Evolutionary conservation across 2,797 vertebrate genomes (phyloP).

Genomic region (Poecilia gillii): DNA sequence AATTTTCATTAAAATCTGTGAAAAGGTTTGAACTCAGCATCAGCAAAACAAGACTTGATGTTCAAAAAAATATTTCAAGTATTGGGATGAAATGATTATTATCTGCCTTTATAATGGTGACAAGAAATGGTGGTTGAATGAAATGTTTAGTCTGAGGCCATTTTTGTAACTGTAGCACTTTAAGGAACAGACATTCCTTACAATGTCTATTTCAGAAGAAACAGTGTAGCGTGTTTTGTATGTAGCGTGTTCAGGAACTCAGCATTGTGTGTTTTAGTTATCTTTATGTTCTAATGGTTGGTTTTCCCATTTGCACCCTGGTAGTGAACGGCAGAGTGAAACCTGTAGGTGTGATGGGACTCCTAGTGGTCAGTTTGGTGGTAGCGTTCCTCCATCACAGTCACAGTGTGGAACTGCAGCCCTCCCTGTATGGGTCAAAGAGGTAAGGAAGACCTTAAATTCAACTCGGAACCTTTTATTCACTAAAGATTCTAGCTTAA

Average conservation of each 20-base stretch:
- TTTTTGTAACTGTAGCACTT: background rate
- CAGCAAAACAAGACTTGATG: background rate
- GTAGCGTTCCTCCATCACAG: constrained; percentile 80
- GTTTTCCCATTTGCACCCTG: constrained; percentile 16
- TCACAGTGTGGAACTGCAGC: constrained; percentile 76
- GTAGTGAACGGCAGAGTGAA: constrained; percentile 4
- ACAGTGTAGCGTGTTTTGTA: background rate
- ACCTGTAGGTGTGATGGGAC: constrained; percentile 80
- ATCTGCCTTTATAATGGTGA: background rate
- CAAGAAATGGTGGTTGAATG: background rate
- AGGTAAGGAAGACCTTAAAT: constrained; percentile 78
- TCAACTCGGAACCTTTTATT: background rate
- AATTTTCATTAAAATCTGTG: background rate
- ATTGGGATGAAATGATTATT: background rate
- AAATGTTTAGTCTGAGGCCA: background rate
- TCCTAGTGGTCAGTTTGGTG: constrained; percentile 73
- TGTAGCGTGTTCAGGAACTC: background rate
- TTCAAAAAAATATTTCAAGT: background rate
- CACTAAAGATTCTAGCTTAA: background rate
- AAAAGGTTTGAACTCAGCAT: background rate
- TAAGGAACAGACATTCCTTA: background rate
- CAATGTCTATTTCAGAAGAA: background rate
- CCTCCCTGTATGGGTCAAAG: constrained; percentile 80
- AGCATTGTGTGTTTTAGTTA: background rate
- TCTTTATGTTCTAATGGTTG: background rate